Evolutionary conservation across 2,113 vertebrate species (phyloP), one percentile per base, ranked within the genome.

Genomic region (Triplophysa tibetana): DNA sequence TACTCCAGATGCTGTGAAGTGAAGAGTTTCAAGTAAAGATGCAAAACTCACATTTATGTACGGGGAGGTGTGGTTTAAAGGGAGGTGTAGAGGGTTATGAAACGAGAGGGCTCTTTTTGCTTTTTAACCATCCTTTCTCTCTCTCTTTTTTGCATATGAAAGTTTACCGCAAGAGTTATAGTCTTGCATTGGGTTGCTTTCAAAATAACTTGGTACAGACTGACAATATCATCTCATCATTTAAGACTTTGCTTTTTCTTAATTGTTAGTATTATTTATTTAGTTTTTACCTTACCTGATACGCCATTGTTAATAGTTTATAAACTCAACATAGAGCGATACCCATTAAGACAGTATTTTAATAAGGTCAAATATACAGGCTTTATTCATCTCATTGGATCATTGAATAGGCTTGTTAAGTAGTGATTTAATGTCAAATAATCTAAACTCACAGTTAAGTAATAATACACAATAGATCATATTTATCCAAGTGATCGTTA

Each of bases 231-330:
- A 66, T 76, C 61, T 50, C 48, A 38, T 70, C 21, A 58, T 70
- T 66, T 17, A 70, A 64, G 61, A 13, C 64, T 74, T 76, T 45
- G 0, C 17, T 60, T 50, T 58, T 54, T 61, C n/a, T 78, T 66
- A 38, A 69, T 29, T 72, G 52, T 78, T 70, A 41, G 58, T 72
- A 70, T 81, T 85, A 88, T 86, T 86, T 85, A 86, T 88, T 85
- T 85, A 68, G 61, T 4, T 79, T 21, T n/a, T 72, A 38, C 78
- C 80, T 73, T 64, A 41, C 19, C 13, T 58, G 33, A 29, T 81
- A 41, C 50, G n/a, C 2, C 45, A 48, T 56, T 64, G 10, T 75
- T 83, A 76, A 70, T 50, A 68, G 56, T 64, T 50, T 61, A 26
- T 68, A 62, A 41, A 66, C 69, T 62, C 60, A 29, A 67, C 29